Evolutionary conservation across 2,113 vertebrate genomes (phyloP).

Genomic region (Erpornis zantholeuca): DNA sequence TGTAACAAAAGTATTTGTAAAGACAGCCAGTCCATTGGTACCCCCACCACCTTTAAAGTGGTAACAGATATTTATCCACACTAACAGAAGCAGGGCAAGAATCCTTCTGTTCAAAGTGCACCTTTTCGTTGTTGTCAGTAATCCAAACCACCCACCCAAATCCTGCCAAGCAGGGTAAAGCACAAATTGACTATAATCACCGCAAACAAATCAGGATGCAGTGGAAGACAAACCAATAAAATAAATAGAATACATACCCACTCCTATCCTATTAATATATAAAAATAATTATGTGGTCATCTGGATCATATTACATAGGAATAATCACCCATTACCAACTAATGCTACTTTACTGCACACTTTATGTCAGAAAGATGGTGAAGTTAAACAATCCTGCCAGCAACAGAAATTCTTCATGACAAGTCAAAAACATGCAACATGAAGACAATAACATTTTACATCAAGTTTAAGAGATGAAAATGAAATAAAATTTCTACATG

Average conservation of each 20-base stretch:
- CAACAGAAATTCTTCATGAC: background rate
- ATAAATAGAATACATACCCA: background rate
- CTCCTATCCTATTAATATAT: background rate
- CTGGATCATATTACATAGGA: background rate
- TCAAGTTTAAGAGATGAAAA: background rate
- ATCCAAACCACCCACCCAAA: background rate
- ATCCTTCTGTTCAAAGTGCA: background rate
- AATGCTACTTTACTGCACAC: background rate
- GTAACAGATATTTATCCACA: background rate
- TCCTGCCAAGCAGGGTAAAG: background rate
- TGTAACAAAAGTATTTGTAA: background rate
- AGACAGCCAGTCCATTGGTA: background rate
- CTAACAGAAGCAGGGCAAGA: background rate
- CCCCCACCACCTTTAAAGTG: background rate
- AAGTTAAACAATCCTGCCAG: background rate
- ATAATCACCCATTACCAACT: accelerated
- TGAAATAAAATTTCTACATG: background rate
- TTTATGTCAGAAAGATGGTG: background rate
- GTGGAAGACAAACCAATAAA: background rate
- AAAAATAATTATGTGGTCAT: background rate
- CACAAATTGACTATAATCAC: background rate
- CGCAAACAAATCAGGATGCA: background rate
- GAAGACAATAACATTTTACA: background rate
- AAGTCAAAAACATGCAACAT: background rate
- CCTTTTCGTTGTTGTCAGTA: background rate